Percentiles rank a stretch among this genome's conserved stretches.
Conservation (phyloP, 2,797 vertebrate species). For the Mormyrops boulengeri region DNA sequence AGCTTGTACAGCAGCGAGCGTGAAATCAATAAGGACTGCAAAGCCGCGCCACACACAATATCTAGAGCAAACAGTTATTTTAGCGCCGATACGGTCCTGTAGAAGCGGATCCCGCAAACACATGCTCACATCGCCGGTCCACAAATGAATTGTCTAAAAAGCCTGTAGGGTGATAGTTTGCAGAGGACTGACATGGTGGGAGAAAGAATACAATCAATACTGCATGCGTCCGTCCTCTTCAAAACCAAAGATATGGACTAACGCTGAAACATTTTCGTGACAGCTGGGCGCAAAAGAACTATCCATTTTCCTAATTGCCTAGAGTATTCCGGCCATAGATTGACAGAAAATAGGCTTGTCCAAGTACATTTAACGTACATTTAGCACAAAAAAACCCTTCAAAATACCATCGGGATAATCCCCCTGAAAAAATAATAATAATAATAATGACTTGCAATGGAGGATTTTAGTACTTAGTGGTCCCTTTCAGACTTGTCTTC, state of each 20-base stretch:
- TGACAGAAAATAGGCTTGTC: not conserved
- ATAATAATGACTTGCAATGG: not conserved
- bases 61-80: constrained; percentile 7
- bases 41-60: not conserved
- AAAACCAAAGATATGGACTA: not conserved
- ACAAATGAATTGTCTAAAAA: not conserved
- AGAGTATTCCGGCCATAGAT: not conserved
- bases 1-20: not conserved
- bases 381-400: not conserved
- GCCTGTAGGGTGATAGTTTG: not conserved
- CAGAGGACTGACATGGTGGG: not conserved
- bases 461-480: not conserved
- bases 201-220: not conserved
- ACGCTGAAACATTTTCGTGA: not conserved
- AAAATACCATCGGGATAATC: not conserved
- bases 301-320: not conserved
- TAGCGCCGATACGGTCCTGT: not conserved
- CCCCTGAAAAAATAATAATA: not conserved
- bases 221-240: not conserved
- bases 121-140: not conserved
- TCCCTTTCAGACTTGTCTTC: not conserved
- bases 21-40: constrained; percentile 8
- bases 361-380: not conserved
- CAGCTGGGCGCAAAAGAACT: not conserved
- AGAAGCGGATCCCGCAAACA: not conserved